phyloP scores from a whole-genome alignment of 2,797 vertebrate genomes.

The Pangasius krempfi region DNA sequence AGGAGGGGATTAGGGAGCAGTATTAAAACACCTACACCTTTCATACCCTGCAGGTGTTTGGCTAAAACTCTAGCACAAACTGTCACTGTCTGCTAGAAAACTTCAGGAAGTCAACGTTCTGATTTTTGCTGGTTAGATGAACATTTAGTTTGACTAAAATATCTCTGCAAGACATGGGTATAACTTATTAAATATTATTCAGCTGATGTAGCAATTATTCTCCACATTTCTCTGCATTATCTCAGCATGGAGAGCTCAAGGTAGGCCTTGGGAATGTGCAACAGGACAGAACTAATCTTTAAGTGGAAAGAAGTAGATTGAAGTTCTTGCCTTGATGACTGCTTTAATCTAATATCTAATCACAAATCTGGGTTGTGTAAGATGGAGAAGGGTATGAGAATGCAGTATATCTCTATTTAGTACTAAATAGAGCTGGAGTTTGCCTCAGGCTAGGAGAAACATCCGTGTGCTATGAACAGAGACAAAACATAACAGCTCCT shows the following conservation, averaged over 20 bases:
- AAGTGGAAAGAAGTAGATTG: conserved; percentile 56
- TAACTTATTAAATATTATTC: conserved; percentile 65
- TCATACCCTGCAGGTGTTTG: conserved; percentile 54
- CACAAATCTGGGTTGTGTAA: conserved; percentile 54
- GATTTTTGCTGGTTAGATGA: conserved; percentile 23
- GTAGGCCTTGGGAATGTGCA: conserved; percentile 51
- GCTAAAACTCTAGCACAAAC: conserved; percentile 24
- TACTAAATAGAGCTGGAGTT: conserved; percentile 48
- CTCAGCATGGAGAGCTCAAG: conserved; percentile 57
- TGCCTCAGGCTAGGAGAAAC: conserved; percentile 62
- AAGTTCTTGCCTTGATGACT: conserved; percentile 59
- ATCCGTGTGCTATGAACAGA: conserved; percentile 60
- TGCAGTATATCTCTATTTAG: conserved; percentile 60
- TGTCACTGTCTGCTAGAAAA: background rate
- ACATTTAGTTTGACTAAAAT: conserved; percentile 33
- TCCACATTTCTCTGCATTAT: conserved; percentile 43
- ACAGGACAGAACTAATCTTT: conserved; percentile 64
- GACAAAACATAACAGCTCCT: conserved; percentile 47
- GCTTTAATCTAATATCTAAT: conserved; percentile 70
- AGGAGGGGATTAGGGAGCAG: conserved; percentile 69
- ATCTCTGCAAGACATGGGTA: conserved; percentile 45
- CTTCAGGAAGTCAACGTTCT: background rate
- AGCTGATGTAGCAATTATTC: conserved; percentile 35
- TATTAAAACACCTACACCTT: conserved; percentile 60
- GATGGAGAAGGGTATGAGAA: conserved; percentile 47